Percentiles rank a stretch among this genome's conserved stretches.
Conservation (phyloP, 1,140 invertebrate species). For the Plutomurus gul region DNA sequence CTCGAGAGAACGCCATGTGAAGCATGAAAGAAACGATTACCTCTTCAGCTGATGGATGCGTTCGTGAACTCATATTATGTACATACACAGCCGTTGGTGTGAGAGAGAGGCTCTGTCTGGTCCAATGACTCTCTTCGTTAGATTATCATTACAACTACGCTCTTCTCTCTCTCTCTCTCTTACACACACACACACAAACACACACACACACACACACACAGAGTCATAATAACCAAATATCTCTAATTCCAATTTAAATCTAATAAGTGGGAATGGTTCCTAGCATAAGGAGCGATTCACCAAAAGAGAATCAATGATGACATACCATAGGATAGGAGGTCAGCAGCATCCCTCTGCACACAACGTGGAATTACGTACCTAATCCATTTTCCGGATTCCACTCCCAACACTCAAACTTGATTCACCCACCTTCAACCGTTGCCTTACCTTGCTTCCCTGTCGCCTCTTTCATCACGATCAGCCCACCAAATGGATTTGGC, state of each 20-base stretch:
- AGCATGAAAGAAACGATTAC: neutral
- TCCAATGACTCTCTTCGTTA: neutral
- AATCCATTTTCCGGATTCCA: conserved; percentile 40
- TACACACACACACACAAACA: too few species aligned
- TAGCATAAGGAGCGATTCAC: conserved; percentile 3
- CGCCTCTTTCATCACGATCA: neutral
- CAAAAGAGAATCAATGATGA: conserved; percentile 17
- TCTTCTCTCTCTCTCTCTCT: too few species aligned
- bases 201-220: too few species aligned
- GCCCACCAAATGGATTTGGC: neutral
- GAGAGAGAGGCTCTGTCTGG: too few species aligned
- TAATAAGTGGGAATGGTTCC: neutral
- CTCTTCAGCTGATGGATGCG: too few species aligned
- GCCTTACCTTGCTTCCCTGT: neutral
- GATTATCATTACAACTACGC: too few species aligned
- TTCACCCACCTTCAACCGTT: conserved; percentile 17
- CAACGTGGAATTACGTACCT: neutral
- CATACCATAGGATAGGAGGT: neutral
- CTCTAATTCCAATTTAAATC: neutral
- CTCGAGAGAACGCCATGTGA: too few species aligned
- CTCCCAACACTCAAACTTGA: conserved; percentile 25
- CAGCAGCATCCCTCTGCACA: neutral
- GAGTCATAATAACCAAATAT: conserved; percentile 9
- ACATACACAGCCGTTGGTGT: too few species aligned
- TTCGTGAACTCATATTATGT: too few species aligned